Evolutionary conservation across 2,797 vertebrate genomes (phyloP).

Genomic region (Huso huso): DNA sequence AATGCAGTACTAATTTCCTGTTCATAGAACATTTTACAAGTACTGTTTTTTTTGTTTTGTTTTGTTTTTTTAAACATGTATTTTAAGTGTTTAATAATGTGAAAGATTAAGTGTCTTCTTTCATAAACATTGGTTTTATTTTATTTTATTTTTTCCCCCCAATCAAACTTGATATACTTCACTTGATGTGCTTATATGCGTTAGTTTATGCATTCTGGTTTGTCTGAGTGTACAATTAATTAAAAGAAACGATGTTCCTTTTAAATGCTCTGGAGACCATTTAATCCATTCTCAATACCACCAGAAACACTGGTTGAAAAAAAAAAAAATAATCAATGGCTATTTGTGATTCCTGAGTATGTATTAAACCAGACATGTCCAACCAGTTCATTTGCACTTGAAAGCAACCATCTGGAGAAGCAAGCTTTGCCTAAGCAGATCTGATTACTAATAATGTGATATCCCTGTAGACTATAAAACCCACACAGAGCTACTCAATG

Average conservation of each 20-base stretch:
- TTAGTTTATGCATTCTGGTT: constrained; percentile 83
- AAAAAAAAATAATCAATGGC: constrained; percentile 85
- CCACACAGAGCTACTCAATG: constrained; percentile 84
- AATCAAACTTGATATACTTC: constrained; percentile 77
- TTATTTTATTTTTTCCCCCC: constrained; percentile 46
- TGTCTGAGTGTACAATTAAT: constrained; percentile 90
- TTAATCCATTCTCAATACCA: constrained; percentile 98
- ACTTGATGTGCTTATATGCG: constrained; percentile 76
- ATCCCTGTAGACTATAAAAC: constrained; percentile 93
- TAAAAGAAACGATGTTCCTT: constrained; percentile 98
- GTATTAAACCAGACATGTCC: constrained; percentile 99
- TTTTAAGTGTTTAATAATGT: no score
- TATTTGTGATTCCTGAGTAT: constrained; percentile 99
- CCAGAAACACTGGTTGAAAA: constrained; percentile 89
- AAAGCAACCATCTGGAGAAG: constrained; percentile 99
- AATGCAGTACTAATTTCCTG: no score
- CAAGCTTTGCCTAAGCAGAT: constrained; percentile 99
- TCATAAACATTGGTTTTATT: constrained; percentile 56
- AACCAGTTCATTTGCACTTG: constrained; percentile 99
- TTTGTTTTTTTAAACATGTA: no score
- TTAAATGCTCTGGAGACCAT: constrained; percentile 98
- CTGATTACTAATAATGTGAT: constrained; percentile 99
- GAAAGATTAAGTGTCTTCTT: constrained; percentile 38
- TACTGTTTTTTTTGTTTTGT: no score
- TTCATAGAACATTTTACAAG: no score